Base-by-base conservation (phyloP, 1,140 invertebrate species). In the Tetragonula clypearis region DNA sequence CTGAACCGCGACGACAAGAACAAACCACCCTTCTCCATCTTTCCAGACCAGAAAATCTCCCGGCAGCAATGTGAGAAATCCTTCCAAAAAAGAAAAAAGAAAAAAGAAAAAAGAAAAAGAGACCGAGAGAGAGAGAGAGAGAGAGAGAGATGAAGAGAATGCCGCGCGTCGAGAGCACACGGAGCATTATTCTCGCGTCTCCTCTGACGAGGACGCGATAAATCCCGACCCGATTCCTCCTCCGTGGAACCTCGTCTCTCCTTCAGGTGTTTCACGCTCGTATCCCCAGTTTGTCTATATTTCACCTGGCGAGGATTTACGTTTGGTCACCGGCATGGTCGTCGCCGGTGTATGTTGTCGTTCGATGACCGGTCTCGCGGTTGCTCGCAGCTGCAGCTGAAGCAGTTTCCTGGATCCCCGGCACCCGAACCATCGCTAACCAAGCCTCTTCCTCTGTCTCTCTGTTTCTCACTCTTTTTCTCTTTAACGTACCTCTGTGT, bases 371-470 rank as follows among this genome's bases (percentile, higher is more conserved):
- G 80, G 53, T 69, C 82, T 68, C 41, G 62, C 62, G 65, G 73
- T 69, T 66, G 79, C 79, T 76, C 62, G 75, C 81, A 84, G 85
- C 85, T 86, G 85, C 85, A 86, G 85, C 81, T 79, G 35, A 35
- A 35, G 81, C 85, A 86, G 85, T 84, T 86, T 86, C 85, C 85
- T 86, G 85, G 82, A 84, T 86, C 82, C 60, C 56, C 23, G 72
- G 82, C 82, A 84, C 53, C 74, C 75, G 82, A 62, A 85, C 78
- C 71, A 81, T 79, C 78, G 26, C 19, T 60, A 56, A 12, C 30
- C 30, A 76, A 30, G 30, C 30, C 41, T 41, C 30, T 53, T 23
- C 11, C 1, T 21, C 21, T 26, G 11, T 55, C 21, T 74, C 15
- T 53, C 6, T 26, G 8, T 74, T 12, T 49, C 11, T 69, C 30